Conservation (phyloP, 2,888 invertebrate genomes). For the Siphonodentalium dalli region DNA sequence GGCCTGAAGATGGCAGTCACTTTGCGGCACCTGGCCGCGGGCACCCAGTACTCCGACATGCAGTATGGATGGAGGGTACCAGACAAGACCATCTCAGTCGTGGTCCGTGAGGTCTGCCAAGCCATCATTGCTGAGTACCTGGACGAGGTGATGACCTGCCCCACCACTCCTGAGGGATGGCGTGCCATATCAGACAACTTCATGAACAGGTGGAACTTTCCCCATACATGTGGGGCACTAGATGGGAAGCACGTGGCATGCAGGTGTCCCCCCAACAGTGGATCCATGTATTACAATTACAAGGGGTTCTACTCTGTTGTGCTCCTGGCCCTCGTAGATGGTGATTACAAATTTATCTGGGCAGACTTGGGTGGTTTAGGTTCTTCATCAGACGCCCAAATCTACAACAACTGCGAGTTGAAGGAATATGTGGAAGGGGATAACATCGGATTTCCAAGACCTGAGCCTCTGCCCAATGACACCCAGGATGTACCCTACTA, state of each 20-base stretch:
- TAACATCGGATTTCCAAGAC: conserved; percentile 22
- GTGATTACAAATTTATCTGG: conserved; percentile 25
- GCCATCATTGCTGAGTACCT: conserved; percentile 33
- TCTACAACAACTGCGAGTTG: conserved; percentile 22
- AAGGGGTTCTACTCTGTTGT: too few species aligned
- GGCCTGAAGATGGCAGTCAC: conserved; percentile 27
- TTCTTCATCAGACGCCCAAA: conserved; percentile 23
- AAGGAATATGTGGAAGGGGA: conserved; percentile 22
- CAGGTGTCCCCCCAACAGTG: too few species aligned
- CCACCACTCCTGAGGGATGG: too few species aligned
- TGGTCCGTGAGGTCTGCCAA: conserved; percentile 25
- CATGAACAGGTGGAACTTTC: too few species aligned
- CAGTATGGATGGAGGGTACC: conserved; percentile 30
- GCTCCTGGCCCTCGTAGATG: conserved; percentile 9
- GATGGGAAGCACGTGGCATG: too few species aligned
- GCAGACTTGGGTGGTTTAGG: conserved; percentile 17
- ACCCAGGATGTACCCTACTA: conserved; percentile 27
- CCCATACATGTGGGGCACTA: too few species aligned
- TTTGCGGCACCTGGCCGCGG: conserved; percentile 28
- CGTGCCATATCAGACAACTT: too few species aligned
- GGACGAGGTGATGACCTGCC: too few species aligned
- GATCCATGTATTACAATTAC: too few species aligned
- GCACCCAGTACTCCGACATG: conserved; percentile 27
- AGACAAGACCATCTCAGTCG: conserved; percentile 25
- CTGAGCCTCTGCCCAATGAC: conserved; percentile 30